Conservation (phyloP, 2,113 vertebrate genomes). For the Geococcyx californianus region DNA sequence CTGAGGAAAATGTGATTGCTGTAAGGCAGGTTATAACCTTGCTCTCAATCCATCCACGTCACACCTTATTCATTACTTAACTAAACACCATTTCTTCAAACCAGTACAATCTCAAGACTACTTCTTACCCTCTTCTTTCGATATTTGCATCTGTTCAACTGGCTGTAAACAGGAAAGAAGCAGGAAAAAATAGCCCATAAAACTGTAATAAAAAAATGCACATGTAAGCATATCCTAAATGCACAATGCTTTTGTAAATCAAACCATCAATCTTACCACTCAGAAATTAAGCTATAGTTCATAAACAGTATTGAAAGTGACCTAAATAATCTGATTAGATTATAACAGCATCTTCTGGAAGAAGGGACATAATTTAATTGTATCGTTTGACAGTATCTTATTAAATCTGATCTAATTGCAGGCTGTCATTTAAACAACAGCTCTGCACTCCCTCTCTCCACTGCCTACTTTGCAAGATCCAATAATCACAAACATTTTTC, state of each 20-base stretch:
- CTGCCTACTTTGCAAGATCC: neutral
- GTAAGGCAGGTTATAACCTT: neutral
- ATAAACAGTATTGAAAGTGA: neutral
- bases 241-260: neutral
- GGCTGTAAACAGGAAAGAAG: neutral
- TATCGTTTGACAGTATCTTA: neutral
- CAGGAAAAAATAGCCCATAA: neutral
- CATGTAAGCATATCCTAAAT: rapidly evolving
- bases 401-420: slow-evolving; percentile 18
- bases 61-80: neutral
- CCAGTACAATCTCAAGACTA: neutral
- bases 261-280: rapidly evolving
- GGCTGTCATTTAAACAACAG: neutral
- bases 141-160: neutral
- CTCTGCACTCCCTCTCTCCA: neutral
- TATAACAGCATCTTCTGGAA: neutral
- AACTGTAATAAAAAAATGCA: neutral
- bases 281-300: neutral
- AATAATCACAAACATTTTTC: neutral
- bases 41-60: neutral
- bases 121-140: neutral
- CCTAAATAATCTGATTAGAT: neutral
- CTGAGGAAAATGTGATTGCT: neutral
- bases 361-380: neutral
- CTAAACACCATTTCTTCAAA: neutral